Evolutionary conservation across 2,797 vertebrate genomes (phyloP), one percentile per base, ranked within the genome.

Genomic region (Parauchenoglanis ngamensis): DNA sequence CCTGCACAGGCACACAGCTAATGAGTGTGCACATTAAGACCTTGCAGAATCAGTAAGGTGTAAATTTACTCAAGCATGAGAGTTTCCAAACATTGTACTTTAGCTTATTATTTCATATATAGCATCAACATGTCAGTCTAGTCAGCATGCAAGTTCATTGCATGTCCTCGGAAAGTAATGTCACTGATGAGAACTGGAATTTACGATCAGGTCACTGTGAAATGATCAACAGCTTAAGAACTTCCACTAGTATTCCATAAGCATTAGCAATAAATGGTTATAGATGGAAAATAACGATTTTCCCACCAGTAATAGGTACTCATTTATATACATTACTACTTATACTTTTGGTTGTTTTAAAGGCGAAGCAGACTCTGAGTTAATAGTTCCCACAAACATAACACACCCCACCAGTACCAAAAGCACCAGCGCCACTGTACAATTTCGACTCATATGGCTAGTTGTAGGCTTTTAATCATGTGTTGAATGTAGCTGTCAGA

Each of bases 391-490:
- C 12, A 52, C n/a, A 67, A 83, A 67, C 0, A 6, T 83, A 8
- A 15, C 15, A 49, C 75, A 15, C 0, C 11, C 23, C 7, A 3
- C 68, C 1, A 7, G 40, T 19, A 40, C 8, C 19, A 21, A 19
- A 7, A 4, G 44, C 40, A 23, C n/a, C 87, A 81, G 86, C 54
- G 52, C 78, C 57, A 63, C 68, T 85, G 76, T 80, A 85, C 67
- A 75, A 67, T 84, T 65, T 73, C 73, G 54, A 85, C 57, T 65
- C 57, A 44, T 86, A 54, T 61, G 82, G 86, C 85, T 84, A 91
- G 92, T 92, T 90, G 91, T 86, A 84, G 89, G 88, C 95, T 35
- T 96, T 96, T 95, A 95, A 96, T 96, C 95, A 96, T 95, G 83
- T 89, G 89, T 90, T 87, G 92, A 94, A 93, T 88, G 83, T 94